Evolutionary conservation across 2,797 vertebrate species (phyloP).

Genomic region (Meriones psammophilus): DNA sequence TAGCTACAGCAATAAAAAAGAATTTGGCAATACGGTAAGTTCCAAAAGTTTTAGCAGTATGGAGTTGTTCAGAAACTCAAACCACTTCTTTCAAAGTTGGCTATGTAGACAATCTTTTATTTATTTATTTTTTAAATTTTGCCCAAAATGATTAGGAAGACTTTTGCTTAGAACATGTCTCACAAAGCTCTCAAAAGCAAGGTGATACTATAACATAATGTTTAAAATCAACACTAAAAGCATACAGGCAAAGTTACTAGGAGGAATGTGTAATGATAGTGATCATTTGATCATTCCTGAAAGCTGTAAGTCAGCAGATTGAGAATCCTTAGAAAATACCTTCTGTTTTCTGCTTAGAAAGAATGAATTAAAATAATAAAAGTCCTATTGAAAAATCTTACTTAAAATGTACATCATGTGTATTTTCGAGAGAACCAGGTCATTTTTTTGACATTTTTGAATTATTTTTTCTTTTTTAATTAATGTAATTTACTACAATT

Average conservation of each 20-base stretch:
- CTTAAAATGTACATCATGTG: neutral
- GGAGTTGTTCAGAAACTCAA: conserved; percentile 48
- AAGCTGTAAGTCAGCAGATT: neutral
- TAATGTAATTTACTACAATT: too few species aligned
- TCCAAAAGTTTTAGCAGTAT: conserved; percentile 35
- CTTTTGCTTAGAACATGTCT: neutral
- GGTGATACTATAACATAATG: neutral
- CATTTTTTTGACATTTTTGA: too few species aligned
- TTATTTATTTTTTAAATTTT: neutral
- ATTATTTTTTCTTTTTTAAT: too few species aligned
- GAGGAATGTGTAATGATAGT: neutral
- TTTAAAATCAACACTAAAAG: neutral
- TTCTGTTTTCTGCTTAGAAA: conserved; percentile 22
- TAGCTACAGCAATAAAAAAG: conserved; percentile 35
- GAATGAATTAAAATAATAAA: neutral
- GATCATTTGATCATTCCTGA: conserved; percentile 12
- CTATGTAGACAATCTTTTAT: neutral
- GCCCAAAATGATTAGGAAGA: neutral
- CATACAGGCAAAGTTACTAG: neutral
- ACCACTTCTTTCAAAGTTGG: conserved; percentile 44
- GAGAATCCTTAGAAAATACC: neutral
- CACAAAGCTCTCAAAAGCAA: neutral
- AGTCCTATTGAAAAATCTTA: neutral
- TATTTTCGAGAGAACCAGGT: conserved; percentile 17
- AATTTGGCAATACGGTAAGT: conserved; percentile 51